phyloP scores from a whole-genome alignment of 2,888 invertebrate species.

The Xanthia icteritia region DNA sequence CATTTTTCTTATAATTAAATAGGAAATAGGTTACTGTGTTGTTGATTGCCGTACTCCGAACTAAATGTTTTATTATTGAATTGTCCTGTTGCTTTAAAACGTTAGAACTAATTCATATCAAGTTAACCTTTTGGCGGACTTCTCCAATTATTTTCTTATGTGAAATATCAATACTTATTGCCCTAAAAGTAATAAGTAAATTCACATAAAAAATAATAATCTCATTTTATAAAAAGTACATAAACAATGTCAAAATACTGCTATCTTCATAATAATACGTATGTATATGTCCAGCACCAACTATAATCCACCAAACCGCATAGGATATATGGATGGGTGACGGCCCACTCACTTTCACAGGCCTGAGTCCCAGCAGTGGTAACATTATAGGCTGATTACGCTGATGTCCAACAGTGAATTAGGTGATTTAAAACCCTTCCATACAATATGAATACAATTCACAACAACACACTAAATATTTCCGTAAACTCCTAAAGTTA shows the following conservation, averaged over 20 bases:
- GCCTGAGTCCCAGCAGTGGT: background rate
- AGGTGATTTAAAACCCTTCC: background rate
- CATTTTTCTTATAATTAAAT: slow-evolving; percentile 54
- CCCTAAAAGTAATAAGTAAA: background rate
- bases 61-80: background rate
- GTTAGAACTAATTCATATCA: background rate
- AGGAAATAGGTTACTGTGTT: slow-evolving; percentile 22
- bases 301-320: background rate
- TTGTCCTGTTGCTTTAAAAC: background rate
- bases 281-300: background rate
- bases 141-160: background rate
- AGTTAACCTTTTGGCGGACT: background rate
- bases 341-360: background rate
- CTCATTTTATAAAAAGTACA: background rate
- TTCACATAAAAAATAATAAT: background rate
- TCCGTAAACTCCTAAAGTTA: slow-evolving; percentile 43
- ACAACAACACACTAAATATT: slow-evolving; percentile 33
- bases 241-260: background rate
- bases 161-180: background rate
- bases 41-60: background rate
- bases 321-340: too few species aligned
- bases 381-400: background rate
- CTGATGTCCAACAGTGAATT: background rate
- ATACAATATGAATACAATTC: background rate
- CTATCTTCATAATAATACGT: too few species aligned